Base-by-base conservation (phyloP, 2,113 vertebrate genomes). In the Girardinichthys multiradiatus region DNA sequence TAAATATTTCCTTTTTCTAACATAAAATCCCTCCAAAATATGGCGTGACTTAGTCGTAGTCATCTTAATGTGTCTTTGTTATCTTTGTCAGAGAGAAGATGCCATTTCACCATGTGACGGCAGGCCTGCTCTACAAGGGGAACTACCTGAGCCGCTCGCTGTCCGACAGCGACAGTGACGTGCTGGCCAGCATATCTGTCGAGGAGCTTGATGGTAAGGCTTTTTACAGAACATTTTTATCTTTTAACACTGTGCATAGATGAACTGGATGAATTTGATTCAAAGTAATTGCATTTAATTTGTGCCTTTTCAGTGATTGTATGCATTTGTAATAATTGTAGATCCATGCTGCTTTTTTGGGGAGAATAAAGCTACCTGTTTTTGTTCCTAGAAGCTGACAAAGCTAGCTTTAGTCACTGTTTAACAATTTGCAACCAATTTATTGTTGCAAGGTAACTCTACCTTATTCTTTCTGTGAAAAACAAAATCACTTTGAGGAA, bases 71-170 rank as follows among this genome's bases (percentile, higher is more conserved):
- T 65, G n/a, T 81, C 62, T 48, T 73, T 11, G 12, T 70, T 26
- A 39, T 17, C n/a, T 64, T 57, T 51, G 31, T 57, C 82, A 98
- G 98, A 96, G 96, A 96, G 92, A 98, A 98, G 95, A 99, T 99
- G 98, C 98, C 98, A 91, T 99, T 99, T 95, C 98, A 98, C 86
- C 97, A 98, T 88, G 97, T 99, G 91, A 98, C 97, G 74, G 97
- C 97, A 70, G 97, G 98, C 79, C 94, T 99, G 92, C 95, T 99
- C 91, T 99, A 99, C 95, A 99, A 99, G 82, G 97, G 97, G 89
- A 98, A 98, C 92, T 99, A 96, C 91, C 94, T 99, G 94, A 99
- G 96, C 92, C 95, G 96, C 68, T 97, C 98, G 0, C 95, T 99
- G 72, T 98, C 97, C 0, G 96, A 98, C 90, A 98, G 96, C 0